A percentile compares a stretch with the other conserved stretches of the same genome.
phyloP scores from a whole-genome alignment of 2,113 vertebrate genomes.

The Bufo bufo region DNA sequence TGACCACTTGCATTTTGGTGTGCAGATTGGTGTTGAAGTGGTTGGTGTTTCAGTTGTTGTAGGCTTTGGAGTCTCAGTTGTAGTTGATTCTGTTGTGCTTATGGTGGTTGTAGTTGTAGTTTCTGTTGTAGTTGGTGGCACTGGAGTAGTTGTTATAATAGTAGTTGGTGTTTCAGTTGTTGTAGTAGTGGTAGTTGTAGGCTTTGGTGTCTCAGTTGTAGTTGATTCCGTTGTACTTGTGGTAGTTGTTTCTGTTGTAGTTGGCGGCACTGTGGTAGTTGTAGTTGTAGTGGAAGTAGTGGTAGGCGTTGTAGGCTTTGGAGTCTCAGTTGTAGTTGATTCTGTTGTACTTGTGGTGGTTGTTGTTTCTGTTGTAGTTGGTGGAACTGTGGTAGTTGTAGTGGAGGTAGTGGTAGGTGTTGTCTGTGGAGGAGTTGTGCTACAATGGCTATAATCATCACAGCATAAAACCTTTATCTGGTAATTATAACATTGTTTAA shows the following conservation, averaged over 20 bases:
- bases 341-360: background rate
- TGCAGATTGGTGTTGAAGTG: accelerated
- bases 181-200: background rate
- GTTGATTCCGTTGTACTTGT: background rate
- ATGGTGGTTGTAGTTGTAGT: background rate
- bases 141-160: accelerated
- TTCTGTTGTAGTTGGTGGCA: background rate
- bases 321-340: background rate
- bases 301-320: background rate
- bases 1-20: slow-evolving; percentile 43
- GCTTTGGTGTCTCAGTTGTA: background rate
- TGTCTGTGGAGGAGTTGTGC: background rate
- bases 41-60: background rate
- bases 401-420: too few relatives aligned
- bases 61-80: background rate
- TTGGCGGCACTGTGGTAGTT: background rate
- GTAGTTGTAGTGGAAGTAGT: accelerated
- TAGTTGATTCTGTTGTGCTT: background rate
- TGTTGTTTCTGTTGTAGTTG: background rate
- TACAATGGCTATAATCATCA: slow-evolving; percentile 57
- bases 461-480: slow-evolving; percentile 69
- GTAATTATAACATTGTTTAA: slow-evolving; percentile 71
- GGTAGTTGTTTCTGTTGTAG: background rate
- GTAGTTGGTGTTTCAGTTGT: background rate
- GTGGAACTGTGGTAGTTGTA: accelerated